These are phyloP conservation scores for Cosmia pyralina DNA, from an alignment of 2,888 invertebrate species.

Conservation along the genomic window DNA sequence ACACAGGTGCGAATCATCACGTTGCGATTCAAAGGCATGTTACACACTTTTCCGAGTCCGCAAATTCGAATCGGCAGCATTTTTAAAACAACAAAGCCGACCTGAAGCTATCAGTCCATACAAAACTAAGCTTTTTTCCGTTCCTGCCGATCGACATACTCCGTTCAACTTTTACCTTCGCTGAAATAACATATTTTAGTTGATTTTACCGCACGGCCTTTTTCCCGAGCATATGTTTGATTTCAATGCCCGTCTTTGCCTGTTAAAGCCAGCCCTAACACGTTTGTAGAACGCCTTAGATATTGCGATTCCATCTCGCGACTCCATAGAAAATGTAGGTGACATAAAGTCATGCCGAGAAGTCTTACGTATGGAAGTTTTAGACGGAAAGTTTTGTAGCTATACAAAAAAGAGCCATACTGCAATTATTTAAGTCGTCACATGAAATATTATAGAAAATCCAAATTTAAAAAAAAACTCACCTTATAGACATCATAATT, in stretches of 20 bases:
- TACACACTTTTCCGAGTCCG: neutral
- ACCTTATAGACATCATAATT: slow-evolving; percentile 99
- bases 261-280: too few species aligned
- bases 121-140: neutral
- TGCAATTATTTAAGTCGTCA: neutral
- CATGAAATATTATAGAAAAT: neutral
- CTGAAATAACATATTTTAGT: neutral
- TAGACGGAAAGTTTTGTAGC: neutral
- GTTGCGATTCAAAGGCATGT: neutral
- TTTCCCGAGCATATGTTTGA: too few species aligned
- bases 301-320: too few species aligned
- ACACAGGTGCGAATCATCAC: neutral
- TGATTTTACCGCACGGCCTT: too few species aligned
- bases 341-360: too few species aligned
- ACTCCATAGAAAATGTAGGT: too few species aligned
- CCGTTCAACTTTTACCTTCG: neutral
- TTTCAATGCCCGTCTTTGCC: too few species aligned
- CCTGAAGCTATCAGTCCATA: neutral
- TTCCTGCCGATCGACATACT: neutral
- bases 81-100: neutral
- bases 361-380: too few species aligned
- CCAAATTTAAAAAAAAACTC: slow-evolving; percentile 63
- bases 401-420: neutral
- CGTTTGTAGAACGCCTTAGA: too few species aligned
- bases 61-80: neutral